These are phyloP conservation scores for Lichenostomus cassidix DNA, from an alignment of 2,113 vertebrate species.

Conservation along the genomic window DNA sequence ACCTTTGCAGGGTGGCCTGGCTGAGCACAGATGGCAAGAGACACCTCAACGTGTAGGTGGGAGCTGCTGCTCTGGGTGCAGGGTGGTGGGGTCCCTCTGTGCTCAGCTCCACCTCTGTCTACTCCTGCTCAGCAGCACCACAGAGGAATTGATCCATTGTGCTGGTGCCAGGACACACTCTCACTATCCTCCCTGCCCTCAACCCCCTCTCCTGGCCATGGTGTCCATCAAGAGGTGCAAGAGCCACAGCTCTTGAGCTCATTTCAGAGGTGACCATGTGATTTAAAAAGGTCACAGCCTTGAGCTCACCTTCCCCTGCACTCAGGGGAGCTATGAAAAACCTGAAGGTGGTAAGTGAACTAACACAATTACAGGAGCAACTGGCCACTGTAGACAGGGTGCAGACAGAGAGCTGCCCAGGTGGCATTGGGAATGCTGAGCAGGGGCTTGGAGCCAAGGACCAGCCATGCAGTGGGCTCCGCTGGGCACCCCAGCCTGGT, in stretches of 20 bases:
- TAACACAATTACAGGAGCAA: background rate
- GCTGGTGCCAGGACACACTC: background rate
- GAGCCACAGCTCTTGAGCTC: background rate
- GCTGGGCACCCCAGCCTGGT: fast-evolving
- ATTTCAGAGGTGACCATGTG: background rate
- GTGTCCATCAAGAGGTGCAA: background rate
- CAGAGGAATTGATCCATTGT: background rate
- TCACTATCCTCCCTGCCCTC: background rate
- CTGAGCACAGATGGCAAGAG: background rate
- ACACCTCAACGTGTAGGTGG: background rate
- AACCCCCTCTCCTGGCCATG: background rate
- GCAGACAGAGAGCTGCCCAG: background rate
- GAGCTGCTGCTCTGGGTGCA: background rate
- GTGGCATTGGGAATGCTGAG: background rate
- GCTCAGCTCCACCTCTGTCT: background rate
- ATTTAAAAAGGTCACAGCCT: background rate
- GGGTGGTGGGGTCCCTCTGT: too few relatives aligned
- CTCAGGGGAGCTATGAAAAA: background rate
- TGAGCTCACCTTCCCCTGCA: background rate
- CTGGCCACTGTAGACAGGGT: background rate
- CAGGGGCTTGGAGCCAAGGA: background rate
- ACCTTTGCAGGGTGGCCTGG: fast-evolving
- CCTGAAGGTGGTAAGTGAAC: background rate
- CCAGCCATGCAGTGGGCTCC: background rate
- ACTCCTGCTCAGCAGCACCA: background rate